phyloP scores from a whole-genome alignment of 2,113 vertebrate species.

The Erpornis zantholeuca region DNA sequence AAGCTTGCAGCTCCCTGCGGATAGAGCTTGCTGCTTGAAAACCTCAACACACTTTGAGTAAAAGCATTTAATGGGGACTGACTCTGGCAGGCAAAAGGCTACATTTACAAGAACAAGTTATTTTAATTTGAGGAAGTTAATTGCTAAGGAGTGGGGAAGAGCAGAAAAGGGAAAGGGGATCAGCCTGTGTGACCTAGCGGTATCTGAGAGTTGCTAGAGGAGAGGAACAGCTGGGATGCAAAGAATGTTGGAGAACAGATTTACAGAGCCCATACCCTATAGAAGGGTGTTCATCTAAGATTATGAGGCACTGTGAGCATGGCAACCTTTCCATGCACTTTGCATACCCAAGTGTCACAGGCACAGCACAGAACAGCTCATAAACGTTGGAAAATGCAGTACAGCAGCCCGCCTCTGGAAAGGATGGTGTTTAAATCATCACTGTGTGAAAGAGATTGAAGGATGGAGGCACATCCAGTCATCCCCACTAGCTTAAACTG shows the following conservation, averaged over 20 bases:
- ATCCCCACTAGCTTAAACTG: background rate
- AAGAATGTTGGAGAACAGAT: background rate
- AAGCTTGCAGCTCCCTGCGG: background rate
- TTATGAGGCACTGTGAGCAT: background rate
- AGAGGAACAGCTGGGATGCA: background rate
- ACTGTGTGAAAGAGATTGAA: background rate
- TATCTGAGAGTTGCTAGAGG: background rate
- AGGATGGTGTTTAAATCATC: background rate
- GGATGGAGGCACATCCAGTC: background rate
- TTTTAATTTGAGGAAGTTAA: slow-evolving; percentile 8
- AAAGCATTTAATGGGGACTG: background rate
- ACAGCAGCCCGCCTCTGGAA: background rate
- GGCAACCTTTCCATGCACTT: background rate
- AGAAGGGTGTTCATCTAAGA: background rate
- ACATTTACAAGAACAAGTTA: background rate
- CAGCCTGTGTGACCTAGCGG: background rate
- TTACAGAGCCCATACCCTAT: background rate
- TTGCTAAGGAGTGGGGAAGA: background rate
- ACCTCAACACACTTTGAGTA: background rate
- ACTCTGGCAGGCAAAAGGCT: background rate
- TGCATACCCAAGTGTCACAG: background rate
- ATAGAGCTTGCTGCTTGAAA: background rate
- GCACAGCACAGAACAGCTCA: background rate
- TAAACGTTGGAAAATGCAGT: background rate
- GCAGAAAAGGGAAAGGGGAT: background rate